Percentiles rank a stretch among this genome's conserved stretches.
These are phyloP conservation scores for Bolborhynchus lineola DNA, from an alignment of 2,113 vertebrate genomes.

Conservation along the genomic window DNA sequence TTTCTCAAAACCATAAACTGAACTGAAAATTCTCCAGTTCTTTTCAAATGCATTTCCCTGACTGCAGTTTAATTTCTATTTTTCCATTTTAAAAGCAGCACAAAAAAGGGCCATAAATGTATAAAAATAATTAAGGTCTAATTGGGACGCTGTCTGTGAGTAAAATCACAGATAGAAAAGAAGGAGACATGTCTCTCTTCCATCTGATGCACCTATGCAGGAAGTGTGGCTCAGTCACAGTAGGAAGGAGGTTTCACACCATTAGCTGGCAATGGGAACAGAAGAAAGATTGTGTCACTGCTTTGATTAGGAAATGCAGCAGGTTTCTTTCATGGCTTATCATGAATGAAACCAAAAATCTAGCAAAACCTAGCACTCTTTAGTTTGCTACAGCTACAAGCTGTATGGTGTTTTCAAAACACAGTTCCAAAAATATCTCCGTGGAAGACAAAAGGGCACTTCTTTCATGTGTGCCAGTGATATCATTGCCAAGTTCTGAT, in stretches of 20 bases:
- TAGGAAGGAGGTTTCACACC: background rate
- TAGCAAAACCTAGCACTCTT: background rate
- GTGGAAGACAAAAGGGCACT: background rate
- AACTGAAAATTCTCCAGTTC: background rate
- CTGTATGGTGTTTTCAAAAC: background rate
- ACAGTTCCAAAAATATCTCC: background rate
- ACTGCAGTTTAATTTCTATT: background rate
- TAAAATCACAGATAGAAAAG: background rate
- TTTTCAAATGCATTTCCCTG: background rate
- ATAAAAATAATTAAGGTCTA: background rate
- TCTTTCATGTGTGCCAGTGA: background rate
- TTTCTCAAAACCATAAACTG: background rate
- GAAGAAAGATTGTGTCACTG: background rate
- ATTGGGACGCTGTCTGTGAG: background rate
- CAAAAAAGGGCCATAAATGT: background rate
- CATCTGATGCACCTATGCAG: background rate
- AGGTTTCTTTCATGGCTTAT: background rate
- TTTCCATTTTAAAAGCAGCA: background rate
- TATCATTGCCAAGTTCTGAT: slow-evolving; percentile 1
- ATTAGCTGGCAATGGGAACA: background rate
- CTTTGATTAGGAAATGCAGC: background rate
- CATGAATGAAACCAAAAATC: background rate
- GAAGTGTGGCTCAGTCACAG: background rate
- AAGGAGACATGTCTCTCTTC: background rate
- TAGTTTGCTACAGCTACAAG: background rate